Base-by-base conservation (phyloP, 2,888 invertebrate species). In the Phaonia tiefii region DNA sequence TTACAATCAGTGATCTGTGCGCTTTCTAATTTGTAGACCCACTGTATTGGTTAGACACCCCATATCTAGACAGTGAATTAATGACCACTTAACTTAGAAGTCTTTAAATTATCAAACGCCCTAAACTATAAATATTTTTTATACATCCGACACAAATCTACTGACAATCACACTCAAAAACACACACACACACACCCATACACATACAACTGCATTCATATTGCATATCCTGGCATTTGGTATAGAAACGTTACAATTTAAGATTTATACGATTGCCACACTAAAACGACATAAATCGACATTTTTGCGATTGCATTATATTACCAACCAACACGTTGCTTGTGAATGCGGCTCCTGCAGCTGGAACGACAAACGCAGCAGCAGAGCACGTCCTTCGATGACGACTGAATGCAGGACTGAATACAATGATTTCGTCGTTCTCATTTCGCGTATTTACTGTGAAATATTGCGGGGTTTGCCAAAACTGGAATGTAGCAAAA, bases 371-470 rank as follows among this genome's bases (percentile, higher is more conserved):
- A 49, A 37, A 37, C 26, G 49, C 20, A 26, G 49, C 42, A 26
- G 39, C 63, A 63, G 63, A 20, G 42, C 46, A 56, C 54, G 69
- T 56, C 22, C 63, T 63, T 25, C 63, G 39, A 63, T 63, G 63
- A 42, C 63, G 63, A 63, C 20, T 31, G 31, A 31, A 39, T 42
- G 37, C 39, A 42, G 25, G n/a, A 42, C 42, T 39, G 54, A 25
- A 60, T 49, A 15, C 70, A 79, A 70, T 66, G 46, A 70, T 65
- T 70, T 74, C 15, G 56, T 75, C 75, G 31, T 75, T 79, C 51
- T 20, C 46, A 67, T 80, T 80, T 60, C 74, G 77, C 77, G 77
- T 75, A 75, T 80, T 80, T 71, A 75, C 77, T 80, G 74, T 77
- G 66, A 76, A 77, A 77, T 74, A 77, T 80, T 74, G 56, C 46